A percentile compares a stretch with the other conserved stretches of the same genome.
These are phyloP conservation scores for Ictalurus punctatus DNA, from an alignment of 2,113 vertebrate genomes.

Conservation along the genomic window DNA sequence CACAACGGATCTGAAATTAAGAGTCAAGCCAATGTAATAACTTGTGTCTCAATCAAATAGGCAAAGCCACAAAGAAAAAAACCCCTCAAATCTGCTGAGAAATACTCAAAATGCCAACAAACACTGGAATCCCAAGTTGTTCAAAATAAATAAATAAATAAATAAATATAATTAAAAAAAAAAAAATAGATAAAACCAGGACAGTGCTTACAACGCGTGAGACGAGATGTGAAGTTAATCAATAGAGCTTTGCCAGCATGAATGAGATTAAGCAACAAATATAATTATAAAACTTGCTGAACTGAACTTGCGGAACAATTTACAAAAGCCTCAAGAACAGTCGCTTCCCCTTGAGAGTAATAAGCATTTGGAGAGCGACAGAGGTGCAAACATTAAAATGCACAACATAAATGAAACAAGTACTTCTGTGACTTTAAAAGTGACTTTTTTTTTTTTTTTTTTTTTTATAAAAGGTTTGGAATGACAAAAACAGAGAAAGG, in stretches of 20 bases:
- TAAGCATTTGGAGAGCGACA: conserved; percentile 26
- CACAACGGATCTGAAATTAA: not conserved
- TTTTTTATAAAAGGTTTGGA: conserved; percentile 43
- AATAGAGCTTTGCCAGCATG: conserved; percentile 8
- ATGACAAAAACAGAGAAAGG: conserved; percentile 38
- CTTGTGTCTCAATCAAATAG: not conserved
- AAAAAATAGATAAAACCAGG: not conserved
- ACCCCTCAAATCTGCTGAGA: not conserved
- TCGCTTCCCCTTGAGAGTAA: not conserved
- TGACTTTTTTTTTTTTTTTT: conserved; percentile 40
- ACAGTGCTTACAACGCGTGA: conserved; percentile 18
- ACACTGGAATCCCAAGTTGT: not conserved
- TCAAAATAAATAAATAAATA: not conserved
- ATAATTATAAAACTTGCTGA: not conserved
- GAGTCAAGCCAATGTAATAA: not conserved
- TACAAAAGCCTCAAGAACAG: conserved; percentile 27
- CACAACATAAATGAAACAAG: conserved; percentile 53
- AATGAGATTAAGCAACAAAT: not conserved
- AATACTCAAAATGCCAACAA: not conserved
- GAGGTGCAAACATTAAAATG: conserved; percentile 59
- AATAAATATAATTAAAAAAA: not conserved
- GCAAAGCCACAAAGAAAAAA: not conserved
- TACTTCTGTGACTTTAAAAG: conserved; percentile 64
- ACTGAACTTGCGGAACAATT: conserved; percentile 26
- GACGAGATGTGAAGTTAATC: not conserved